Percentiles rank a stretch among this genome's conserved stretches.
phyloP scores from a whole-genome alignment of 1,140 invertebrate species.

The Drosophila serrata region DNA sequence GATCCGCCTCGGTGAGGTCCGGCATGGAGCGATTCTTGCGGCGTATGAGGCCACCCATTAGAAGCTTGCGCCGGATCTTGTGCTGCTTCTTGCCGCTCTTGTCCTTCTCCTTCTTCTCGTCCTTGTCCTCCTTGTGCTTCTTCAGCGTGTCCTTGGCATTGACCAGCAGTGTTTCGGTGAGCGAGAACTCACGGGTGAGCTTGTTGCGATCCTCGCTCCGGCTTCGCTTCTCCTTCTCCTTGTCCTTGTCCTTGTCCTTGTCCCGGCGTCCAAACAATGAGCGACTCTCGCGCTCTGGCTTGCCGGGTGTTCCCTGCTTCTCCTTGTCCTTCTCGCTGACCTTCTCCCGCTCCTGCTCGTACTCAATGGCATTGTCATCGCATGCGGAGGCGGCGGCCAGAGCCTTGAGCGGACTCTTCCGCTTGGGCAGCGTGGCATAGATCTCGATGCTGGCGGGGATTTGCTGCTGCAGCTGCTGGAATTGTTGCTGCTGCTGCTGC shows the following conservation, averaged over 20 bases:
- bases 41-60: constrained; percentile 95
- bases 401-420: constrained; percentile 90
- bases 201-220: constrained; percentile 93
- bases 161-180: constrained; percentile 87
- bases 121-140: constrained; percentile 88
- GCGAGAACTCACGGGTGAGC: constrained; percentile 89
- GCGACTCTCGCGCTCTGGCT: constrained; percentile 87
- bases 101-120: constrained; percentile 89
- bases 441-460: constrained; percentile 92
- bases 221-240: constrained; percentile 92
- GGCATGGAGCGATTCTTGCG: constrained; percentile 96
- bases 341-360: constrained; percentile 64
- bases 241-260: constrained; percentile 86
- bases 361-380: constrained; percentile 87
- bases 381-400: constrained; percentile 83
- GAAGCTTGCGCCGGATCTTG: constrained; percentile 93
- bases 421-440: constrained; percentile 96
- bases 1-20: constrained; percentile 91
- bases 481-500: constrained; percentile 92
- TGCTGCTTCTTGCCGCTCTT: constrained; percentile 95
- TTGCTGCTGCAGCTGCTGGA: constrained; percentile 90
- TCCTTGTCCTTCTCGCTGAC: constrained; percentile 39
- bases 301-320: constrained; percentile 25
- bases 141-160: constrained; percentile 87
- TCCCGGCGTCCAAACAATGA: constrained; percentile 87